Evolutionary conservation across 2,113 vertebrate genomes (phyloP).

Genomic region (Pan paniscus): DNA sequence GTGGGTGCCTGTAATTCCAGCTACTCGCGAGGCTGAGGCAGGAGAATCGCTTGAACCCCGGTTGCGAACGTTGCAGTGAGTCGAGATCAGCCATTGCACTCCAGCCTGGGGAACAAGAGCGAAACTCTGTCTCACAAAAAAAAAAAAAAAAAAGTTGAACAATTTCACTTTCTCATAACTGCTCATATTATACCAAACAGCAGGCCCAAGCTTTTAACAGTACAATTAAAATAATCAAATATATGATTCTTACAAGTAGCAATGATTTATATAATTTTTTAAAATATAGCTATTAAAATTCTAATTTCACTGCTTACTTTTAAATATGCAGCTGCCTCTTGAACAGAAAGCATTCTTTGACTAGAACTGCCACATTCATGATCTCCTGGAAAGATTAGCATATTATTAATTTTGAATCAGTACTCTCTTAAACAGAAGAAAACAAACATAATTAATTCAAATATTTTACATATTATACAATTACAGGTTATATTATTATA

Average conservation of each 20-base stretch:
- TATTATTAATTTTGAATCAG: conserved; percentile 53
- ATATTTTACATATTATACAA: conserved; percentile 49
- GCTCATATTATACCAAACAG: not conserved
- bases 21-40: no score
- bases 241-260: not conserved
- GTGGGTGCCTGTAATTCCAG: no score
- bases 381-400: conserved; percentile 88
- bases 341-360: conserved; percentile 91
- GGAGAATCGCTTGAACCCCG: no score
- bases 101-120: no score
- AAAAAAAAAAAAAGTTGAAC: not conserved
- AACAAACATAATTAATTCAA: conserved; percentile 48
- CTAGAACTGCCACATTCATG: conserved; percentile 93
- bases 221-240: conserved; percentile 38
- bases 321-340: conserved; percentile 91
- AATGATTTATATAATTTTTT: conserved; percentile 43
- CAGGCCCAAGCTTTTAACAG: conserved; percentile 3
- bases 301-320: conserved; percentile 85
- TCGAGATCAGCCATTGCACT: no score
- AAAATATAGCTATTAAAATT: conserved; percentile 51
- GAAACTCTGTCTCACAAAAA: no score
- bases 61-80: no score
- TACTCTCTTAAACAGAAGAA: conserved; percentile 51
- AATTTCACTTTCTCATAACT: conserved; percentile 45
- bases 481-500: conserved; percentile 25